phyloP scores from a whole-genome alignment of 2,113 vertebrate species.

The Neodon shergylaensis region DNA sequence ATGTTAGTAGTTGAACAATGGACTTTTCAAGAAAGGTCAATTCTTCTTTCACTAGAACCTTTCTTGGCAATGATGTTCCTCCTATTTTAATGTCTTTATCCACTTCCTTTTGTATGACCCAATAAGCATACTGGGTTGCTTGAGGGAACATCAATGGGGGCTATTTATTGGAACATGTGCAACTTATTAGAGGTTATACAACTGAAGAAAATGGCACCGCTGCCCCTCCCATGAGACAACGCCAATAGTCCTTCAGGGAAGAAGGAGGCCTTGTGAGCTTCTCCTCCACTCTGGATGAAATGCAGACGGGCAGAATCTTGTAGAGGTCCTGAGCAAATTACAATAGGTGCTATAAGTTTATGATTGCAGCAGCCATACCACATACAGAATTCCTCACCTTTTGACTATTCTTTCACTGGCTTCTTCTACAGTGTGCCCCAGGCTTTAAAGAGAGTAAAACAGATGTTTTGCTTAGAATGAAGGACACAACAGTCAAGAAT shows the following conservation, averaged over 20 bases:
- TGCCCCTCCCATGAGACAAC: background rate
- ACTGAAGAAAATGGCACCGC: background rate
- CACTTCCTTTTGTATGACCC: no score
- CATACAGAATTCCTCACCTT: background rate
- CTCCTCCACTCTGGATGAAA: background rate
- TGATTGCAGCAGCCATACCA: background rate
- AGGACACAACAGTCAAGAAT: no score
- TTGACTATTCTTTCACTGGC: background rate
- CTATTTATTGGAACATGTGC: no score
- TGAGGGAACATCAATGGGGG: background rate
- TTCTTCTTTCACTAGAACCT: no score
- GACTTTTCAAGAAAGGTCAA: background rate
- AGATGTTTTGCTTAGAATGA: background rate
- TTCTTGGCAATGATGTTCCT: background rate
- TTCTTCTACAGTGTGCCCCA: background rate
- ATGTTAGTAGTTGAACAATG: background rate
- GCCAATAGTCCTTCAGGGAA: background rate
- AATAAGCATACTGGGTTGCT: background rate
- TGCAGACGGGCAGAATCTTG: background rate
- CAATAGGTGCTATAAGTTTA: background rate
- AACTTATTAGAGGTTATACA: background rate
- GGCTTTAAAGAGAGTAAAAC: background rate
- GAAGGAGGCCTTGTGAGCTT: background rate
- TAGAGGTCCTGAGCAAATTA: background rate
- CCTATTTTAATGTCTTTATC: background rate